Conservation (phyloP, 2,888 invertebrate genomes). For the Lacanobia oleracea region DNA sequence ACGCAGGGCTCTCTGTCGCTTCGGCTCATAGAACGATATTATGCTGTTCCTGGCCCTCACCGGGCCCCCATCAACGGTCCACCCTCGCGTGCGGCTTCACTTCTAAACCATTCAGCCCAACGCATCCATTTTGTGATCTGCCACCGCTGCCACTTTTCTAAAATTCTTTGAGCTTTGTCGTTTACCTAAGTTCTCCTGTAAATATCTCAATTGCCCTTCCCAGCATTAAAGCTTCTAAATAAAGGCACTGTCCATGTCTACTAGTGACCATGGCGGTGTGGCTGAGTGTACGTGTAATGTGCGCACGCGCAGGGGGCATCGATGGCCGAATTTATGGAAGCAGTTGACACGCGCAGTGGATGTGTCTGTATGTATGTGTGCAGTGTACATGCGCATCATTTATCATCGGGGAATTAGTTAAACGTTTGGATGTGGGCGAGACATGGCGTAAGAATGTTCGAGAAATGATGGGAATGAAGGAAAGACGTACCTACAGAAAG, state of each 20-base stretch:
- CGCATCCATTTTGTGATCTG: no score
- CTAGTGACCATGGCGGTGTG: neutral
- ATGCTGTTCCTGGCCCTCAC: no score
- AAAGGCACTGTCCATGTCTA: neutral
- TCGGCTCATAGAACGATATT: no score
- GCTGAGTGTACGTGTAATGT: constrained; percentile 12
- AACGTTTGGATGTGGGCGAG: constrained; percentile 45
- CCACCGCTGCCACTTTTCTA: no score
- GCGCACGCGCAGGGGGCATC: constrained; percentile 67
- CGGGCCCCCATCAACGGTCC: no score
- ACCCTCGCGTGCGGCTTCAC: no score
- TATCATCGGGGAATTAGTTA: constrained; percentile 57
- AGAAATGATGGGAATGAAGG: neutral
- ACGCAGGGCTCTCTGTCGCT: neutral
- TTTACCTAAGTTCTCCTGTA: neutral
- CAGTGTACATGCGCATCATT: constrained; percentile 45
- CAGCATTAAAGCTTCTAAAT: neutral
- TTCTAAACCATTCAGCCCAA: no score
- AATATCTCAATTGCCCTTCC: neutral
- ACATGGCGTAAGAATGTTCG: constrained; percentile 20
- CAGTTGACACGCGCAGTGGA: constrained; percentile 54
- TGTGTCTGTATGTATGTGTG: neutral
- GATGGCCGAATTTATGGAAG: constrained; percentile 57
- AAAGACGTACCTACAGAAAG: neutral
- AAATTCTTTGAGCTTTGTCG: no score